These are phyloP conservation scores for Panagrolaimus sp. DNA, from an alignment of 1,140 invertebrate genomes.

Conservation along the genomic window DNA sequence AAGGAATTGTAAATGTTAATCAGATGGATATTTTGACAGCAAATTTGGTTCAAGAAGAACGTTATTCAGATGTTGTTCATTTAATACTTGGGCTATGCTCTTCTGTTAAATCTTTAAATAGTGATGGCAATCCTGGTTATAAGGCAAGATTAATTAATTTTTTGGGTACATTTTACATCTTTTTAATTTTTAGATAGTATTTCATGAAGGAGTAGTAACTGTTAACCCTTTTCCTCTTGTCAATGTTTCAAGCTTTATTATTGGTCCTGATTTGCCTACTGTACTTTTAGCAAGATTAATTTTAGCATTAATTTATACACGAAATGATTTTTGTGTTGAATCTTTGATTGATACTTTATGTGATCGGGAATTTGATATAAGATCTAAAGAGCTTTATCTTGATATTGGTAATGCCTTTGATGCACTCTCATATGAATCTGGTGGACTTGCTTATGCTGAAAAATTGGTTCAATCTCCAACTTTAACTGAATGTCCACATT, in stretches of 20 bases:
- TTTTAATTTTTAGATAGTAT: too few relatives aligned
- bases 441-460: constrained; percentile 26
- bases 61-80: constrained; percentile 40
- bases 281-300: constrained; percentile 35
- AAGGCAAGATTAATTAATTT: constrained; percentile 16
- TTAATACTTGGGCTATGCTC: constrained; percentile 42
- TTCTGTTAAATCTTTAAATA: constrained; percentile 27
- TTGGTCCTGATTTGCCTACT: constrained; percentile 28
- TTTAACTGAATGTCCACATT: constrained; percentile 27
- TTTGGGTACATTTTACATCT: too few relatives aligned
- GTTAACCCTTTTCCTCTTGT: constrained; percentile 40
- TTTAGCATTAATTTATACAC: constrained; percentile 31
- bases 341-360: constrained; percentile 33
- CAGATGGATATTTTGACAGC: constrained; percentile 33
- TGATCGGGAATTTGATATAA: constrained; percentile 22
- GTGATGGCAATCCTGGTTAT: constrained; percentile 21
- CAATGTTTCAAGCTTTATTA: constrained; percentile 17
- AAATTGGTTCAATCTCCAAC: constrained; percentile 15
- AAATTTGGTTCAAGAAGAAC: constrained; percentile 26
- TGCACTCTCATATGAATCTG: constrained; percentile 13
- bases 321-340: constrained; percentile 26
- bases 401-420: constrained; percentile 37
- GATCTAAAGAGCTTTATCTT: constrained; percentile 39
- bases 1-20: constrained; percentile 28
- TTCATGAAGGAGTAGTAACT: constrained; percentile 14